Conservation (phyloP, 1,140 invertebrate species). For the Episyrphus balteatus region DNA sequence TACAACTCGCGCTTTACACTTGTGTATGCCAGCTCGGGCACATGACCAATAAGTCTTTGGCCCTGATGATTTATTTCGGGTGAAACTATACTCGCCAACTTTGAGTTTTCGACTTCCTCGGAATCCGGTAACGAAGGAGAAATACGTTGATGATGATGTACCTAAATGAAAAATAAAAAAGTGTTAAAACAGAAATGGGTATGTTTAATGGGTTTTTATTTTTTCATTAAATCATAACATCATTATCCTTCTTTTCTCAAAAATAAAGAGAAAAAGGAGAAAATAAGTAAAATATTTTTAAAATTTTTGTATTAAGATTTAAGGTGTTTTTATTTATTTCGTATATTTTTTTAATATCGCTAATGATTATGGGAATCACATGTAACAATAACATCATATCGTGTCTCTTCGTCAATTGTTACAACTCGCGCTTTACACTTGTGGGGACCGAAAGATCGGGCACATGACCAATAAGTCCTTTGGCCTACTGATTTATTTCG, state of each 20-base stretch:
- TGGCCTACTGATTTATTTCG: conserved; percentile 28
- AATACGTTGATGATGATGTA: conserved; percentile 15
- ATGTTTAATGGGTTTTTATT: too few species aligned
- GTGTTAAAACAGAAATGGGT: background rate
- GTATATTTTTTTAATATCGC: too few species aligned
- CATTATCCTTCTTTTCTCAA: too few species aligned
- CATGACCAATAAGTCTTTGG: conserved; percentile 35
- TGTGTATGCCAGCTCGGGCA: conserved; percentile 32
- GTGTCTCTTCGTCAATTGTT: conserved; percentile 20
- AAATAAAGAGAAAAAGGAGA: too few species aligned
- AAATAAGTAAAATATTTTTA: too few species aligned
- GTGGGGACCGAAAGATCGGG: conserved; percentile 29
- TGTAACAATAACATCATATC: conserved; percentile 30
- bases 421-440: conserved; percentile 36
- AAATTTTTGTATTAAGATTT: too few species aligned
- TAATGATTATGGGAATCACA: conserved; percentile 33
- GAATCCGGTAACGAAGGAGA: conserved; percentile 33
- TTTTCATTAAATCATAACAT: too few species aligned
- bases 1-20: conserved; percentile 34
- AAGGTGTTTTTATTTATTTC: too few species aligned
- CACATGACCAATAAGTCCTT: conserved; percentile 36
- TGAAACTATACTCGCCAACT: conserved; percentile 32
- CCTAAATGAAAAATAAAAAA: too few species aligned
- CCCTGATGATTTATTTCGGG: conserved; percentile 30
- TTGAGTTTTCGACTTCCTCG: conserved; percentile 35